Evolutionary conservation across 1,140 invertebrate species (phyloP).

Genomic region (Drosophila navojoa): DNA sequence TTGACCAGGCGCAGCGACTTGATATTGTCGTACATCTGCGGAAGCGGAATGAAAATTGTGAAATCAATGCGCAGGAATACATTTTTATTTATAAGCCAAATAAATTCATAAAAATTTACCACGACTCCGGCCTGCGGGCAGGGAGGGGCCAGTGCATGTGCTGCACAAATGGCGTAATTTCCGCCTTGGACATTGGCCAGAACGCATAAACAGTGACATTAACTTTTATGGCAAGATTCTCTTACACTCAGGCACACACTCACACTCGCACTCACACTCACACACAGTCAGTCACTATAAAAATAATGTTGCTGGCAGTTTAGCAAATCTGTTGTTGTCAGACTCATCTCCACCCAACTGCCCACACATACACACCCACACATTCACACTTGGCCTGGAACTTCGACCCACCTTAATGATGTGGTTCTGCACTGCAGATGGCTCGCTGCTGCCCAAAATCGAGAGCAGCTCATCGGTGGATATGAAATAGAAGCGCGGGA

Average conservation of each 20-base stretch:
- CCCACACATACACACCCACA: constrained; percentile 3
- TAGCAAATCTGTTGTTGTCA: constrained; percentile 79
- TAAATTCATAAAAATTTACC: constrained; percentile 82
- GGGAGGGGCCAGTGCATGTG: constrained; percentile 58
- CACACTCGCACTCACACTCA: constrained; percentile 18
- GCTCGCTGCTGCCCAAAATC: constrained; percentile 93
- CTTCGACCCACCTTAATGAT: constrained; percentile 91
- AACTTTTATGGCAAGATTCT: constrained; percentile 76
- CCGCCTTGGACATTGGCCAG: constrained; percentile 80
- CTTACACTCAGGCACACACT: constrained; percentile 31
- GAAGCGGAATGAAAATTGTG: constrained; percentile 69
- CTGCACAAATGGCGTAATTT: constrained; percentile 79
- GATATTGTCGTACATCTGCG: constrained; percentile 95
- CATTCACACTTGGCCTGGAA: constrained; percentile 14
- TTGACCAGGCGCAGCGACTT: constrained; percentile 88
- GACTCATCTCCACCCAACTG: constrained; percentile 8
- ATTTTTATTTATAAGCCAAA: constrained; percentile 78
- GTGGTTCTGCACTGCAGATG: constrained; percentile 93
- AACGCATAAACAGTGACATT: constrained; percentile 83
- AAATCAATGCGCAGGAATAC: constrained; percentile 69
- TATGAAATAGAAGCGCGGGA: constrained; percentile 96
- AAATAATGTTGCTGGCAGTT: constrained; percentile 78
- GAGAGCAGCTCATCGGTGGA: constrained; percentile 95
- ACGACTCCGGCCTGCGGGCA: constrained; percentile 16
- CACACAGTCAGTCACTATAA: constrained; percentile 62